Base-by-base conservation (phyloP, 2,113 vertebrate genomes). In the Hippocampus abdominalis region DNA sequence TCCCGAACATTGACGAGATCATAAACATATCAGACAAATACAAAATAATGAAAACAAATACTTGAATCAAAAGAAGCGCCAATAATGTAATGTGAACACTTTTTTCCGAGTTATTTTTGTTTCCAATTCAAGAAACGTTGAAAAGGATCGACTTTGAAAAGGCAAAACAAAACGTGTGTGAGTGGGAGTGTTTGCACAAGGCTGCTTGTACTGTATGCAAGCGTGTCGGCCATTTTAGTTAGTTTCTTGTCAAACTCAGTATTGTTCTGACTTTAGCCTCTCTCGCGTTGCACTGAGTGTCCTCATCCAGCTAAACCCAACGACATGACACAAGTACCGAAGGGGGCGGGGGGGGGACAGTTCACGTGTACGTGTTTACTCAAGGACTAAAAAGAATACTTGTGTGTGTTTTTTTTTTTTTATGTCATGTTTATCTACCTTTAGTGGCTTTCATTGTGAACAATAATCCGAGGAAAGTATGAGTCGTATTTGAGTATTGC, bases 301-400 rank as follows among this genome's bases (percentile, higher is more conserved):
- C 93, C 93, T 92, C 93, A 93, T 86, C 90, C 89, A 93, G 94
- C 94, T 94, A 89, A 92, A 91, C 85, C 63, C 89, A 92, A 90
- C 91, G 90, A 89, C 85, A 81, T 82, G 83, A 91, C 86, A 88
- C 86, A 91, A 92, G 87, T 84, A 91, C 92, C 89, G 93, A 93
- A 93, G 94, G 94, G 93, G 91, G n/a, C n/a, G 29, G 29, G 2
- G 27, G 32, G 32, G 32, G 32, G 94, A 93, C 94, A 94, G 91
- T 95, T 96, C 94, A 94, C 3, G 95, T 96, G 95, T 96, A 94
- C 93, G 94, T 95, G 95, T 97, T 96, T 97, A 96, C 95, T 96
- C 95, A 95, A 96, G 95, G 95, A 96, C 95, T 95, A 44, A 89
- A 42, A 68, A 68, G 27, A 51, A 85, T 91, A 90, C 93, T n/a